Evolutionary conservation across 30 jellyfish, hydroid and myxozoan species (phyloP), one percentile per base, ranked within the genome.

Genomic region (Hydractinia symbiolongicarpus): DNA sequence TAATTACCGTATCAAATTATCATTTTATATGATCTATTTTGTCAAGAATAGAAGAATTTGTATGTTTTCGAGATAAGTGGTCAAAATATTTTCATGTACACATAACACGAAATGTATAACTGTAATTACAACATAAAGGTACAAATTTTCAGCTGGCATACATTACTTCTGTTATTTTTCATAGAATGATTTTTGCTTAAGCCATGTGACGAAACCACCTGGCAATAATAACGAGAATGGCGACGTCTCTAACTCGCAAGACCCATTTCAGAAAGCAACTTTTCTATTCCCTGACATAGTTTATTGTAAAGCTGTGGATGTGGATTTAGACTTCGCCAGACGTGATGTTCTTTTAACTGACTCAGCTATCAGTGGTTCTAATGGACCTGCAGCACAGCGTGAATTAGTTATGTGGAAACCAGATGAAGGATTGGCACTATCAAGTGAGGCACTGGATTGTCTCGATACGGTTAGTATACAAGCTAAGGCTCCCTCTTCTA

Each of bases 241-340:
- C 17, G 77, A 66, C n/a, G 17, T 50, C 50, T 30, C 44, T 30
- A 58, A 58, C 69, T 17, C 15, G 2, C 69, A 58, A 11, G 44
- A 30, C 44, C 44, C 44, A 2, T 30, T 30, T 30, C 30, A 72
- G 9, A 76, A 52, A 30, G 54, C 66, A 52, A 66, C 60, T 50
- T 79, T 79, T 57, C 87, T 30, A 14, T 79, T 79, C 49, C 52
- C 74, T 60, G 87, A 79, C 64, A 66, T 79, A 5, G 82, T 66
- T 15, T 61, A 66, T 50, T 79, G 87, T 69, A 79, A 79, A 61
- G 87, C 84, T 66, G 66, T 10, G n/a, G 84, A 79, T 79, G 87
- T 67, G n/a, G 87, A 79, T 66, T 19, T 79, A 69, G 87, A 79
- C 53, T 79, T 79, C 66, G 87, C 83, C 6, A 79, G 66, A 50